Percentiles rank a stretch among this genome's conserved stretches.
These are phyloP conservation scores for Halcyon malimbica DNA, from an alignment of 2,113 vertebrate genomes.

Conservation along the genomic window DNA sequence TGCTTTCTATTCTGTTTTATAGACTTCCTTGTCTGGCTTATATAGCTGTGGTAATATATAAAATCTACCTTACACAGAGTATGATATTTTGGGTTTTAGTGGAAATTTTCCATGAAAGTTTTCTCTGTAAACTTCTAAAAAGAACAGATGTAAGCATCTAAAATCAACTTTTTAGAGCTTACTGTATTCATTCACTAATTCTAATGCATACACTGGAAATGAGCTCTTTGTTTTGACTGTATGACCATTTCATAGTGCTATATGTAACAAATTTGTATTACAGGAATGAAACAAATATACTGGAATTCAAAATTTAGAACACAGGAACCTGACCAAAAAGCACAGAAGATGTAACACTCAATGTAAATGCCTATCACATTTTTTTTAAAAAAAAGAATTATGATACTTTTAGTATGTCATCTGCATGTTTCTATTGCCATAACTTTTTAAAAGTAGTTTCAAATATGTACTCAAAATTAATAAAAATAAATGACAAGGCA, in stretches of 20 bases:
- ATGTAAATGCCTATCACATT: neutral
- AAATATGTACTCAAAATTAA: neutral
- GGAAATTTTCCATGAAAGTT: neutral
- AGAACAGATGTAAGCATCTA: neutral
- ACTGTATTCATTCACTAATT: neutral
- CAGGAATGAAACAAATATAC: neutral
- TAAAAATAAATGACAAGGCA: neutral
- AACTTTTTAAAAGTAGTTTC: neutral
- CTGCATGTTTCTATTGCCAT: neutral
- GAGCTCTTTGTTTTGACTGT: neutral
- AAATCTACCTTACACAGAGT: neutral
- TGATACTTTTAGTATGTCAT: neutral
- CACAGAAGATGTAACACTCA: neutral
- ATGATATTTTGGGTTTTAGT: neutral
- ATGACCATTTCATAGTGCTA: neutral
- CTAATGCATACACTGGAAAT: neutral
- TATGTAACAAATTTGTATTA: neutral
- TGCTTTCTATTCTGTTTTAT: neutral
- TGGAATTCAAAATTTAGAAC: neutral
- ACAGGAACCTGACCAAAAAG: neutral
- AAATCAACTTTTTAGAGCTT: neutral
- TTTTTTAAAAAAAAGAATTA: neutral
- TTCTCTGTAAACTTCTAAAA: neutral
- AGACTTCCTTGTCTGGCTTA: neutral
- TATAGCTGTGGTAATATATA: neutral